Percentiles rank a stretch among this genome's conserved stretches.
These are phyloP conservation scores for Drosophila virilis DNA, from an alignment of 1,140 invertebrate genomes.

Conservation along the genomic window DNA sequence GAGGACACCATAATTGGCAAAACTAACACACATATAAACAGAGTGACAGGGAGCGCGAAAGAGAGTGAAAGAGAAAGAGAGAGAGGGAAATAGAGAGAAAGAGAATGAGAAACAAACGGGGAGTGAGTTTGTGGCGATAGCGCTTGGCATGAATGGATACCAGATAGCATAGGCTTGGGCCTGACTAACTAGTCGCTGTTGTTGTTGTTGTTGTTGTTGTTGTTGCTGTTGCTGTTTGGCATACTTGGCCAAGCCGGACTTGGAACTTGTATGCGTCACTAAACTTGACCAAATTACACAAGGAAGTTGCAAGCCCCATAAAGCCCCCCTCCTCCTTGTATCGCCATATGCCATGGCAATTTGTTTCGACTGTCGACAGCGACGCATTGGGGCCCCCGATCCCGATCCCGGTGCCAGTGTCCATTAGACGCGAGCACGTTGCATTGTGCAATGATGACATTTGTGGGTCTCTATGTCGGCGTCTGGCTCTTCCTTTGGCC, in stretches of 20 bases:
- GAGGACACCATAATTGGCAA: constrained; percentile 81
- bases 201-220: constrained; percentile 11
- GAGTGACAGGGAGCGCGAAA: constrained; percentile 8
- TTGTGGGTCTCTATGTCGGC: constrained; percentile 50
- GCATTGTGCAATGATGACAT: constrained; percentile 53
- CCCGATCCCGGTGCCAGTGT: constrained; percentile 36
- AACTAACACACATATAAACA: constrained; percentile 53
- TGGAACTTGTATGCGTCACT: constrained; percentile 68
- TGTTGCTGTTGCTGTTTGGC: constrained; percentile 31
- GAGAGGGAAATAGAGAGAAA: not conserved
- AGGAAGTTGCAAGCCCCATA: constrained; percentile 54
- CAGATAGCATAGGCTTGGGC: constrained; percentile 44
- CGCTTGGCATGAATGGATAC: constrained; percentile 51
- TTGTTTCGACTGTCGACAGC: constrained; percentile 42
- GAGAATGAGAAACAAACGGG: not conserved
- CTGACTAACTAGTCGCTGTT: constrained; percentile 61
- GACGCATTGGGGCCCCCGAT: constrained; percentile 17
- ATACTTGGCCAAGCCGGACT: constrained; percentile 67
- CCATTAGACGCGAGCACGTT: constrained; percentile 42
- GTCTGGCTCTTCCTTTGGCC: constrained; percentile 21
- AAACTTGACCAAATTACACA: constrained; percentile 80
- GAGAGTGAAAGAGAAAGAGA: constrained; percentile 9
- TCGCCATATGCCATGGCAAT: constrained; percentile 28
- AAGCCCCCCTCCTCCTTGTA: not conserved
- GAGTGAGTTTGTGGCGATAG: constrained; percentile 25